These are phyloP conservation scores for Pseudonaja textilis DNA, from an alignment of 2,113 vertebrate genomes.

Conservation along the genomic window DNA sequence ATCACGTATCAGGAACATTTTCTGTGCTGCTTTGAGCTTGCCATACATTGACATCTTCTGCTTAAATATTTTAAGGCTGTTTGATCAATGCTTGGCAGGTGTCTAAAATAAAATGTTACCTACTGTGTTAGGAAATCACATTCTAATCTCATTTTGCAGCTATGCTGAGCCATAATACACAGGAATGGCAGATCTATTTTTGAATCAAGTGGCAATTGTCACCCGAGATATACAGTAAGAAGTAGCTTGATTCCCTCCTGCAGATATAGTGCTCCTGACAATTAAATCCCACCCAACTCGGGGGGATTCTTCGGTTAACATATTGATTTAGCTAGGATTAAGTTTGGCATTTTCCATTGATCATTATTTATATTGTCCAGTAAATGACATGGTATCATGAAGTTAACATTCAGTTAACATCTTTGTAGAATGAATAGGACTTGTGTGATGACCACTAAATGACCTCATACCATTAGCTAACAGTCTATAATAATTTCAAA, in stretches of 20 bases:
- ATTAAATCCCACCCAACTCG: background rate
- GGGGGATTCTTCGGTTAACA: background rate
- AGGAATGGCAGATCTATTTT: background rate
- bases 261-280: background rate
- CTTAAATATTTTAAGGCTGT: conserved; percentile 54
- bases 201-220: conserved; percentile 28
- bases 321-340: background rate
- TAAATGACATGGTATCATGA: background rate
- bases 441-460: background rate
- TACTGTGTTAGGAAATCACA: conserved; percentile 44
- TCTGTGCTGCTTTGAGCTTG: background rate
- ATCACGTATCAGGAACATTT: conserved; percentile 8
- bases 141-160: conserved; percentile 33
- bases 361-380: background rate
- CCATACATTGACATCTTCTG: background rate
- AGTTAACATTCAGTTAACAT: background rate
- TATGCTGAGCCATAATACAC: background rate
- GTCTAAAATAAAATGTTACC: conserved; percentile 38
- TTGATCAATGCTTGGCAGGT: conserved; percentile 32
- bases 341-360: background rate
- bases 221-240: background rate
- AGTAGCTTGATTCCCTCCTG: background rate
- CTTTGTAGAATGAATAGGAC: background rate
- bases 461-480: background rate
- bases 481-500: background rate